Base-by-base conservation (phyloP, 2,113 vertebrate genomes). In the Perca fluviatilis region DNA sequence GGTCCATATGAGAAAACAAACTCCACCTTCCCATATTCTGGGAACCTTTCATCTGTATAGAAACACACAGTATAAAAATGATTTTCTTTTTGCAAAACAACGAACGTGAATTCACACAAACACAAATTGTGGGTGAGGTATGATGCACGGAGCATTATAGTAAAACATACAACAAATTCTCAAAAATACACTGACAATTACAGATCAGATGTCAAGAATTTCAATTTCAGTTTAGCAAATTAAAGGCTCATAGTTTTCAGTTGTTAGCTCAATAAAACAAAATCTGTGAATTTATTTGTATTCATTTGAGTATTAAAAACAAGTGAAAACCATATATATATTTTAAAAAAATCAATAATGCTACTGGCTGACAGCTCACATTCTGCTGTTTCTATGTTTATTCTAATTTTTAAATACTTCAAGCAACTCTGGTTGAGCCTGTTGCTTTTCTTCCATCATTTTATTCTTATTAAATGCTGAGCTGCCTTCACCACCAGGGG, bases 1-100 rank as follows among this genome's bases (percentile, higher is more conserved):
- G 98, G 97, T 16, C 94, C 97, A 0, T 98, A 99, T 19, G 98
- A 99, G 92, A 99, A 99, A 50, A 99, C 96, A 10, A 99, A 99
- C 85, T 99, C 98, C 93, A 99, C 98, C 90, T 99, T 99, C 18
- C 98, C 98, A 0, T 99, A 97, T 81, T 99, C 98, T 0, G 98
- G 97, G 84, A 99, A 99, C 77, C 98, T 75, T 1, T 93, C 93
- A 83, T 94, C 93, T 94, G 89, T 4, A 53, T 7, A 57, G 27
- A 84, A 4, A 89, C 21, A 91, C 16, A 74, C 1, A 69, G 2
- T 0, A 2, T 0, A 51, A 13, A 79, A 14, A 57, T n/a, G 1
- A 13, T 19, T 16, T 47, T 30, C 16, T 15, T 18, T 46, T 74
- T 61, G 47, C 51, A 2, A 64, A 50, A 74, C 0, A 23, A 27